These are phyloP conservation scores for Eciton burchellii DNA, from an alignment of 1,140 invertebrate genomes.

Conservation along the genomic window DNA sequence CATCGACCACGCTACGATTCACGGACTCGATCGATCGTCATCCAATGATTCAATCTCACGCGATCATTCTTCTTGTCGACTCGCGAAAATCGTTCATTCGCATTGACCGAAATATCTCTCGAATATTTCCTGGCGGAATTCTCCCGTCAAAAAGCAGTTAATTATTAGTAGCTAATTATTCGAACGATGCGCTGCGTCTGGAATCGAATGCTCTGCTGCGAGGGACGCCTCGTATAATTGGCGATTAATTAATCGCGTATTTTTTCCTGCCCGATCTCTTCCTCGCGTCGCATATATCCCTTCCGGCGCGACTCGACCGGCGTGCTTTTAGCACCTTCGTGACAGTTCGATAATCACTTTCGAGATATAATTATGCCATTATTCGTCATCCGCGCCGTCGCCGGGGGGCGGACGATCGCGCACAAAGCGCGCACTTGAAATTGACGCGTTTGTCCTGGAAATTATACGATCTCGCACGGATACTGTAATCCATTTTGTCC, in stretches of 20 bases:
- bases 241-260: too few species aligned
- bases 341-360: constrained; percentile 7
- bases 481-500: constrained; percentile 50
- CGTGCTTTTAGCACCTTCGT: not conserved
- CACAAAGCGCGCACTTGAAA: constrained; percentile 25
- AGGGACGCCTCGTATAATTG: too few species aligned
- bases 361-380: constrained; percentile 14
- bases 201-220: too few species aligned
- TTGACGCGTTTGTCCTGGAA: constrained; percentile 47
- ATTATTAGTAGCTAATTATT: constrained; percentile 24
- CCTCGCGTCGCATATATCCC: not conserved
- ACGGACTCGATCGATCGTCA: too few species aligned
- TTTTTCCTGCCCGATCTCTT: too few species aligned
- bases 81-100: too few species aligned
- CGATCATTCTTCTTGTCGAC: not conserved
- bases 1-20: too few species aligned
- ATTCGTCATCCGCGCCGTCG: constrained; percentile 24
- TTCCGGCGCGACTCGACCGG: not conserved
- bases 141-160: not conserved
- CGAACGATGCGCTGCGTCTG: not conserved
- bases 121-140: constrained; percentile 15
- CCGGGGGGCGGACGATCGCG: constrained; percentile 13
- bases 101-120: not conserved
- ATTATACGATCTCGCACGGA: constrained; percentile 33
- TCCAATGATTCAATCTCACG: constrained; percentile 13